Base-by-base conservation (phyloP, 2,888 invertebrate genomes). In the Trisateles emortualis region DNA sequence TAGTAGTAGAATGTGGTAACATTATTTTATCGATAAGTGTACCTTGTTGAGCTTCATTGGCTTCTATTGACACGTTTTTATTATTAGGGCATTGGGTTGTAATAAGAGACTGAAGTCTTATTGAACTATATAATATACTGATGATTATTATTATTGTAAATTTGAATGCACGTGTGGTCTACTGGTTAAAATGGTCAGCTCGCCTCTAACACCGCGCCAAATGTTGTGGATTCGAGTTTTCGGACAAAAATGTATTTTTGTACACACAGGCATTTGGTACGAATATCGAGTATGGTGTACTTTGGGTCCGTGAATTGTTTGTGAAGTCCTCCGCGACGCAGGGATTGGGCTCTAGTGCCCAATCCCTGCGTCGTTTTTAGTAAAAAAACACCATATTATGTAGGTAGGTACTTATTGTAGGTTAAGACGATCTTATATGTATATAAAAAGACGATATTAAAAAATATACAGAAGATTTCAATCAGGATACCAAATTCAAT, bases 1-100 rank as follows among this genome's bases (percentile, higher is more conserved):
- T 42, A 33, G 33, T 6, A 26, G 19, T 19, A 6, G 41, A 42
- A 42, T 22, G 39, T 30, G 33, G 26, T 51, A 35, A 42, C 35
- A 53, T 60, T 40, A 70, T 71, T 57, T 64, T 64, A 55, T 63
- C 52, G 61, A 2, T 33, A 32, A 64, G 50, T 52, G 59, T 52
- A 63, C 26, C 8, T 26, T 26, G 68, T 64, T 57, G 51, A 55
- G 63, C 71, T 69, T 77, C 65, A 73, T 72, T 74, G 71, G 67
- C 62, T 76, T 74, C 75, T 61, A 75, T 72, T 77, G 78, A 71
- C 72, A 77, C 64, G 62, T 64, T 64, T 65, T 66, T 68, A 76
- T 66, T 68, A 76, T 64, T 72, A 64, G 68, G 69, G 65, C 70
- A 68, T 56, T 71, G 29, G 69, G 58, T 60, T 65, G 59, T 51